Evolutionary conservation across 2,113 vertebrate genomes (phyloP).

Genomic region (sheep (Ovis aries)): ARS-UI_Ramb_v3.0 NC_056077.1:36891501-36892000

Average conservation of each 20-base stretch:
- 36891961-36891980: neutral
- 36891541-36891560: constrained; percentile 49
- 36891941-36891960: neutral
- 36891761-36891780: neutral
- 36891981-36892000: neutral
- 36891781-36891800: neutral
- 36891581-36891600: neutral
- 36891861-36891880: neutral
- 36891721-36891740: neutral
- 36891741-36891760: neutral
- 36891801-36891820: neutral
- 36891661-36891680: neutral
- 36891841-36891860: neutral
- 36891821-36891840: neutral
- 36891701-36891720: neutral
- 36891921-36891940: neutral
- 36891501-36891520: neutral
- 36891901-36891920: neutral
- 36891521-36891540: constrained; percentile 34
- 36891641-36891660: neutral
- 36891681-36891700: fast-evolving
- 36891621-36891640: neutral
- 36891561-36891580: constrained; percentile 16
- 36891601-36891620: fast-evolving
- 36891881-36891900: neutral